Percentiles rank a stretch among this genome's conserved stretches.
These are phyloP conservation scores for Penaeus chinensis DNA, from an alignment of 1,140 invertebrate species.

Conservation along the genomic window DNA sequence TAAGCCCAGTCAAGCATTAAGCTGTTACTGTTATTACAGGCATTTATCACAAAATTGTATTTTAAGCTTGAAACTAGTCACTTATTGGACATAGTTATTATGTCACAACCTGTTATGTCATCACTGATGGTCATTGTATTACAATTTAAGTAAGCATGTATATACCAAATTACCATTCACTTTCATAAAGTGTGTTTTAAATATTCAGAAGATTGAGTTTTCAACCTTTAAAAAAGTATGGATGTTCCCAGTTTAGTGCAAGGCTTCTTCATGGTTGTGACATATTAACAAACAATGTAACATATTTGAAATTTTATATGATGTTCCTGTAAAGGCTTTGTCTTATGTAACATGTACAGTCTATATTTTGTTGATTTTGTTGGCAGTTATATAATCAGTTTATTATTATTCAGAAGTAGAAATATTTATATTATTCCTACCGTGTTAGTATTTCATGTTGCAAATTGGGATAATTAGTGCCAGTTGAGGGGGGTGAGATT, in stretches of 20 bases:
- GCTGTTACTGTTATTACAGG: conserved; percentile 32
- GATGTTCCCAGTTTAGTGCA: background rate
- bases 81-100: conserved; percentile 45
- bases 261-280: conserved; percentile 40
- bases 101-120: conserved; percentile 43
- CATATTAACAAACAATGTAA: conserved; percentile 36
- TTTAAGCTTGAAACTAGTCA: conserved; percentile 50
- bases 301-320: background rate
- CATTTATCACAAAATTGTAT: conserved; percentile 33
- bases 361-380: conserved; percentile 13
- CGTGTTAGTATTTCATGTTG: too few relatives aligned
- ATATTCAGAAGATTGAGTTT: too few relatives aligned
- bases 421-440: too few relatives aligned
- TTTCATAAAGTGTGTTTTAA: too few relatives aligned
- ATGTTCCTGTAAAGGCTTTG: conserved; percentile 6
- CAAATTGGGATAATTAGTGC: too few relatives aligned
- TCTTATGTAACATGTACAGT: background rate
- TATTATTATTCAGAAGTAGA: too few relatives aligned
- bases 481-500: too few relatives aligned
- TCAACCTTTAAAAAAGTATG: too few relatives aligned
- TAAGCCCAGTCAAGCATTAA: conserved; percentile 15
- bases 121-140: too few relatives aligned
- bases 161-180: too few relatives aligned
- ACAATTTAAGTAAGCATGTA: too few relatives aligned
- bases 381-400: too few relatives aligned